Evolutionary conservation across 2,797 vertebrate species (phyloP).

Genomic region (Rhinatrema bivittatum): DNA sequence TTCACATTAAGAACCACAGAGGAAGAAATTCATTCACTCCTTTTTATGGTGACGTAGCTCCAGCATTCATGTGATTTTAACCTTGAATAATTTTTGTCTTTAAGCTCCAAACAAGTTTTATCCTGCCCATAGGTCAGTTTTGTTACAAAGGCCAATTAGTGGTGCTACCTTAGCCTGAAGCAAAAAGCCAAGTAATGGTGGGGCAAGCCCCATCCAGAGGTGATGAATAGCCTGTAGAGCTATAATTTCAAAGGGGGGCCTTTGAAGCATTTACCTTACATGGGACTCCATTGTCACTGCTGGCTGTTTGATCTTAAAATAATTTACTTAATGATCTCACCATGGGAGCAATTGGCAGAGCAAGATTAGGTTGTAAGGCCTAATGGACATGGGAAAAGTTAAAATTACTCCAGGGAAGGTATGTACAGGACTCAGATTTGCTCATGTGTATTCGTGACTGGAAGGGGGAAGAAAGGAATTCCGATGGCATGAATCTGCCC

Average conservation of each 20-base stretch:
- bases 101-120: constrained; percentile 84
- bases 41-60: constrained; percentile 57
- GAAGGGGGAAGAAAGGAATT: constrained; percentile 33
- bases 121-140: constrained; percentile 96
- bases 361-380: constrained; percentile 94
- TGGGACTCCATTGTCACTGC: constrained; percentile 94
- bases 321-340: constrained; percentile 99
- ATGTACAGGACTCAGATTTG: constrained; percentile 55
- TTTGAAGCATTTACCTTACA: constrained; percentile 97
- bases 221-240: constrained; percentile 84
- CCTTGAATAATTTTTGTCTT: constrained; percentile 79
- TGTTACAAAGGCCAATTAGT: constrained; percentile 98
- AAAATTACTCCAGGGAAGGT: constrained; percentile 63
- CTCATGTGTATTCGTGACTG: constrained; percentile 54
- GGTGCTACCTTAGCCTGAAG: constrained; percentile 95
- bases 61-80: constrained; percentile 68
- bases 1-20: constrained; percentile 51
- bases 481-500: constrained; percentile 18
- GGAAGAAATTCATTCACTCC: constrained; percentile 57
- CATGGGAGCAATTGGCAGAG: constrained; percentile 93
- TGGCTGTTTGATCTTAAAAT: constrained; percentile 99
- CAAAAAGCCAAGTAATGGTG: constrained; percentile 89
- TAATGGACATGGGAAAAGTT: constrained; percentile 93
- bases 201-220: constrained; percentile 85
- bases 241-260: constrained; percentile 88